phyloP scores from a whole-genome alignment of 23 tunicate genomes.

The Pegea sp. region DNA sequence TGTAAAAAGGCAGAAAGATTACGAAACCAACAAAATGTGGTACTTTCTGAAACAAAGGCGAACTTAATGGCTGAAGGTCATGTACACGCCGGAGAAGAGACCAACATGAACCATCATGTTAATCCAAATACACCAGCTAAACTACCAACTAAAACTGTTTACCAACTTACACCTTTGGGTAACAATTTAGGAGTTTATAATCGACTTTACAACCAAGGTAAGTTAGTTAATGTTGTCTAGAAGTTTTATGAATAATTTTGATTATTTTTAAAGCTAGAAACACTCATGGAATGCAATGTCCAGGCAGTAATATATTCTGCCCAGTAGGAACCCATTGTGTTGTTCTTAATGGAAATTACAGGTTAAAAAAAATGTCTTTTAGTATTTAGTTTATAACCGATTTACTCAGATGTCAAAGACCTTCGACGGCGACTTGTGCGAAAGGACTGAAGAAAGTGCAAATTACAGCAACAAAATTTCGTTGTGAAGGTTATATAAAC shows the following conservation, averaged over 20 bases:
- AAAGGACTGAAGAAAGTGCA: neutral
- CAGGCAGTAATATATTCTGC: too few species aligned
- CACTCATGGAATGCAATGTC: too few species aligned
- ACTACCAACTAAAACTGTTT: neutral
- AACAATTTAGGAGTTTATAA: neutral
- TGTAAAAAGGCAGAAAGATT: too few species aligned
- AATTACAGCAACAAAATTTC: neutral
- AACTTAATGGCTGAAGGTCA: neutral
- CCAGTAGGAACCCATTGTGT: too few species aligned
- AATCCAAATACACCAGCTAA: neutral
- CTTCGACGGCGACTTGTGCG: neutral
- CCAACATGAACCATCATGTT: neutral
- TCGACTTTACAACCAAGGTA: neutral
- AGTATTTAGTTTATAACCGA: too few species aligned
- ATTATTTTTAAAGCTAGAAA: too few species aligned
- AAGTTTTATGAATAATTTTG: too few species aligned
- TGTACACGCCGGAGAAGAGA: neutral
- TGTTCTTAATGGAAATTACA: too few species aligned
- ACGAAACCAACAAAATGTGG: too few species aligned
- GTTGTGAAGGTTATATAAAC: constrained; percentile 1
- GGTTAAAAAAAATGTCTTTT: too few species aligned
- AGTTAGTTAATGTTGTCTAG: too few species aligned
- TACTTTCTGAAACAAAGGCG: constrained; percentile 2
- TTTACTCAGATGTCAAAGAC: neutral
- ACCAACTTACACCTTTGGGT: neutral